Conservation (phyloP, 2,113 vertebrate genomes). For the Podiceps cristatus region DNA sequence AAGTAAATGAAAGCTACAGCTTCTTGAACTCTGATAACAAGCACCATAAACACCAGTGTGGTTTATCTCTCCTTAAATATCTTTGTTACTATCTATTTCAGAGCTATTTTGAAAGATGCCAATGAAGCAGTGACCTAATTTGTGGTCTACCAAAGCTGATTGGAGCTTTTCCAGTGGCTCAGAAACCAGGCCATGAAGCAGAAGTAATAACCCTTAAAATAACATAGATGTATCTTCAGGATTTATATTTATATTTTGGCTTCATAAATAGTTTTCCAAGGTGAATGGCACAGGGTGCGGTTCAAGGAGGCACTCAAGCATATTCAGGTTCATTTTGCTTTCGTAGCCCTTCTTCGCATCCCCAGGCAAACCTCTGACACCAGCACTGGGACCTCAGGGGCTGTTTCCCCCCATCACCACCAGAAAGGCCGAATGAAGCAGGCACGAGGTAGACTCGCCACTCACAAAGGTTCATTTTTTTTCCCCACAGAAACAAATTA, state of each 20-base stretch:
- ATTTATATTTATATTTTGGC: neutral
- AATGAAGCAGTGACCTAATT: conserved; percentile 35
- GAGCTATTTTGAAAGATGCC: conserved; percentile 18
- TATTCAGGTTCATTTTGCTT: neutral
- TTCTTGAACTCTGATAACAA: neutral
- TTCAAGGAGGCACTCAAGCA: neutral
- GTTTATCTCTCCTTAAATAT: neutral
- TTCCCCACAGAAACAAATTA: neutral
- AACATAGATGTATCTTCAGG: neutral
- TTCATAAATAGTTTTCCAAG: conserved; percentile 3
- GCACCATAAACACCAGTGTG: neutral
- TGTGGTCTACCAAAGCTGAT: neutral
- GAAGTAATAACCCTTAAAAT: conserved; percentile 1
- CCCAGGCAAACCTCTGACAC: neutral
- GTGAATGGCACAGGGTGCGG: neutral
- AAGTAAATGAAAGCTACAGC: neutral
- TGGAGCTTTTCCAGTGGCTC: neutral
- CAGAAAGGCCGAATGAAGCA: neutral
- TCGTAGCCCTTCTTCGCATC: neutral
- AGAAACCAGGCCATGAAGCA: neutral
- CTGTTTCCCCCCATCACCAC: neutral
- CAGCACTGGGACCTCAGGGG: neutral
- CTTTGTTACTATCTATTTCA: neutral
- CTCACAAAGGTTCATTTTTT: neutral
- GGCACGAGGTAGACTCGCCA: rapidly evolving